phyloP scores from a whole-genome alignment of 2,888 invertebrate species.

The Liposcelis brunnea region DNA sequence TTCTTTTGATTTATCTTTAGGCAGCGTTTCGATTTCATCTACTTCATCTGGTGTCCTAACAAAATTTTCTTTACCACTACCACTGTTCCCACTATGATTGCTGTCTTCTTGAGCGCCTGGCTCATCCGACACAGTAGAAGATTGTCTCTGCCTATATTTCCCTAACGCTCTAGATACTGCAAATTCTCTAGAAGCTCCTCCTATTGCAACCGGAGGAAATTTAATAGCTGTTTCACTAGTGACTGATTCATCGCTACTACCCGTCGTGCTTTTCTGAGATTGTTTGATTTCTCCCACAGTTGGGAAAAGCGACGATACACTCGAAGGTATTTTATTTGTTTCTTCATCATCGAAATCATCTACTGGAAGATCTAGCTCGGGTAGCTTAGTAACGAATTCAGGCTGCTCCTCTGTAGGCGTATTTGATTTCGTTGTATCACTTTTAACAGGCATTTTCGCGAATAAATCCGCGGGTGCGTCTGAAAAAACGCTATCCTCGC shows the following conservation, averaged over 20 bases:
- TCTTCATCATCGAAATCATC: neutral
- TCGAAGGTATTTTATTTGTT: neutral
- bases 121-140: constrained; percentile 52
- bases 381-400: constrained; percentile 9
- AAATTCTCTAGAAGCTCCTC: constrained; percentile 62
- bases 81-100: constrained; percentile 16
- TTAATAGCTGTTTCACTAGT: constrained; percentile 34
- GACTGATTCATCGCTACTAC: constrained; percentile 40
- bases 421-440: constrained; percentile 2
- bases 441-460: constrained; percentile 34
- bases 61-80: constrained; percentile 18
- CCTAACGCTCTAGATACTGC: constrained; percentile 67
- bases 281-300: constrained; percentile 59
- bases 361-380: constrained; percentile 8
- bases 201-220: constrained; percentile 35
- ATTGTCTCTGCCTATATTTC: constrained; percentile 57
- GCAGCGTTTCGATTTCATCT: constrained; percentile 14
- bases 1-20: constrained; percentile 13
- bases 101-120: constrained; percentile 36
- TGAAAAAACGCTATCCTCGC: constrained; percentile 47
- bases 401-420: constrained; percentile 9
- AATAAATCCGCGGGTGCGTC: constrained; percentile 49
- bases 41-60: constrained; percentile 17
- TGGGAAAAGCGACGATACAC: constrained; percentile 40
- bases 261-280: constrained; percentile 25